Percentiles rank a stretch among this genome's conserved stretches.
Conservation (phyloP, 2,888 invertebrate genomes). For the Limulus polyphemus region DNA sequence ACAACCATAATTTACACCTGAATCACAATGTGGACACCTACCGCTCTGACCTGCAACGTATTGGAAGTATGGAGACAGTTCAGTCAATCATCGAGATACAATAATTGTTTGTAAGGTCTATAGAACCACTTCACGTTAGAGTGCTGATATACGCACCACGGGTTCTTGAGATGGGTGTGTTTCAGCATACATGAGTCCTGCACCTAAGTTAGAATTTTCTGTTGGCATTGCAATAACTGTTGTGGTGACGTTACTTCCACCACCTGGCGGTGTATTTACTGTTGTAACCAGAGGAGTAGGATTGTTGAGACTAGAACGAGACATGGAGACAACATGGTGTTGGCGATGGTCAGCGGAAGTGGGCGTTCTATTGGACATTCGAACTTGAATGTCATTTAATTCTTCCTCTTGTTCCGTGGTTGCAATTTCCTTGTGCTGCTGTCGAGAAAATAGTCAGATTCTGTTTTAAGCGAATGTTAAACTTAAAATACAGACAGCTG, state of each 20-base stretch:
- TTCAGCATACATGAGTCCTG: not conserved
- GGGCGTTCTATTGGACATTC: conserved; percentile 20
- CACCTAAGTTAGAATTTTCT: not conserved
- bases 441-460: conserved; percentile 14
- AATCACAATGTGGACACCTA: too few relatives aligned
- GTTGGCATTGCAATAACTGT: conserved; percentile 13
- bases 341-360: conserved; percentile 13
- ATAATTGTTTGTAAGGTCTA: too few relatives aligned
- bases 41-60: too few relatives aligned
- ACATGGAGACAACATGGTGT: conserved; percentile 9
- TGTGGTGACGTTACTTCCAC: conserved; percentile 7
- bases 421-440: conserved; percentile 36
- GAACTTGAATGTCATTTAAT: conserved; percentile 39
- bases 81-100: too few relatives aligned
- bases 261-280: conserved; percentile 7
- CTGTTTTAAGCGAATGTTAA: too few relatives aligned
- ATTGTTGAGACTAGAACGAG: conserved; percentile 24
- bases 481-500: too few relatives aligned
- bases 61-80: too few relatives aligned
- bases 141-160: too few relatives aligned
- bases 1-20: too few relatives aligned
- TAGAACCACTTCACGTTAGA: too few relatives aligned
- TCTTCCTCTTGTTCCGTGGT: conserved; percentile 35
- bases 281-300: conserved; percentile 13
- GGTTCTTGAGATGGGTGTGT: too few relatives aligned